These are phyloP conservation scores for Caenorhabditis sulstoni DNA, from an alignment of 2,888 invertebrate genomes.

Conservation along the genomic window DNA sequence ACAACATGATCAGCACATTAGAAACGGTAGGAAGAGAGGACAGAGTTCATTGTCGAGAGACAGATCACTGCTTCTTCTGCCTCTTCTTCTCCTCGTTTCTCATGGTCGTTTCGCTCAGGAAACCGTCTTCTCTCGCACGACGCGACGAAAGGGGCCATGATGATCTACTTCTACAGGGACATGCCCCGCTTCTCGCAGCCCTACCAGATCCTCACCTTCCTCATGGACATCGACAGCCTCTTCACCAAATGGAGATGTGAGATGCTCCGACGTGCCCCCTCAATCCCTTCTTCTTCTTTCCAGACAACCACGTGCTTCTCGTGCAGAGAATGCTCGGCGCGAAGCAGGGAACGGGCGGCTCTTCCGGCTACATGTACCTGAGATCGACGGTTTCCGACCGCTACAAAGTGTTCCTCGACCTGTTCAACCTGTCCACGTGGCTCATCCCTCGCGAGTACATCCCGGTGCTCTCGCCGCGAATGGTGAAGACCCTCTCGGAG, in stretches of 20 bases:
- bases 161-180: constrained; percentile 94
- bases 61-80: neutral
- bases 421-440: constrained; percentile 97
- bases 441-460: constrained; percentile 92
- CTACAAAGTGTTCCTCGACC: constrained; percentile 97
- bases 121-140: constrained; percentile 91
- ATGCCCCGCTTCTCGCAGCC: constrained; percentile 98
- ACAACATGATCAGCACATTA: constrained; percentile 89
- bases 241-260: constrained; percentile 99
- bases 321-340: constrained; percentile 99
- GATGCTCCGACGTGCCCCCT: neutral
- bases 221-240: constrained; percentile 98
- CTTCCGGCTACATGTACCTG: constrained; percentile 97
- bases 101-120: no score
- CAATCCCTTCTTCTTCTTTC: constrained; percentile 68
- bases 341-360: constrained; percentile 97
- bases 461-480: constrained; percentile 89
- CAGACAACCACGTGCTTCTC: constrained; percentile 98
- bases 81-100: no score
- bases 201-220: constrained; percentile 92
- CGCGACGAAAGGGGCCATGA: constrained; percentile 96
- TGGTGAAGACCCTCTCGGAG: constrained; percentile 83
- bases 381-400: constrained; percentile 97
- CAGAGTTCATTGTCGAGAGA: neutral
- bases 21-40: constrained; percentile 84